Evolutionary conservation across 2,797 vertebrate genomes (phyloP).

Genomic region (Peromyscus nudipes): DNA sequence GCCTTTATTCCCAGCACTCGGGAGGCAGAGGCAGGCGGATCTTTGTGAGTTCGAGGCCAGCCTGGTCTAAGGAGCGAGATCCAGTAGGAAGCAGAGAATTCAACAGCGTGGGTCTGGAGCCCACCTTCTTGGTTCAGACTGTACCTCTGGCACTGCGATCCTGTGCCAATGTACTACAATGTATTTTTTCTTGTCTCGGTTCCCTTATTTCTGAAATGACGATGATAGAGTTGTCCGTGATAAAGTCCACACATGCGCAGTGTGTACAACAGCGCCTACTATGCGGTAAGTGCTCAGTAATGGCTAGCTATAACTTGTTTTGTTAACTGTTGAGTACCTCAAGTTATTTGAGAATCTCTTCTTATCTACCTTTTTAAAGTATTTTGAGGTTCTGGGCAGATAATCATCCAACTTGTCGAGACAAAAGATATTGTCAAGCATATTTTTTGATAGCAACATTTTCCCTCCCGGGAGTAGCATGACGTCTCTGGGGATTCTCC

Average conservation of each 20-base stretch:
- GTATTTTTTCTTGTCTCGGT: neutral
- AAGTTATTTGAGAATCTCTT: neutral
- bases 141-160: neutral
- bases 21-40: too few relatives aligned
- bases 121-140: neutral
- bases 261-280: neutral
- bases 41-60: too few relatives aligned
- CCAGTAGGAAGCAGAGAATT: neutral
- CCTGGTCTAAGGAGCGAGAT: too few relatives aligned
- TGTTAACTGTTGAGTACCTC: neutral
- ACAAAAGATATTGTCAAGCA: conserved; percentile 11
- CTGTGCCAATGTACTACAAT: neutral
- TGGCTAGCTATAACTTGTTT: neutral
- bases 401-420: conserved; percentile 27
- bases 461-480: neutral
- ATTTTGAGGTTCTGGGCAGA: neutral
- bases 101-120: neutral
- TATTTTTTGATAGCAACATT: neutral
- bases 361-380: neutral
- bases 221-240: neutral
- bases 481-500: neutral
- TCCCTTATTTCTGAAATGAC: conserved; percentile 35
- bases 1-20: too few relatives aligned
- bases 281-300: neutral
- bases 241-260: neutral